These are phyloP conservation scores for Fundulus diaphanus DNA, from an alignment of 2,797 vertebrate genomes.

Conservation along the genomic window DNA sequence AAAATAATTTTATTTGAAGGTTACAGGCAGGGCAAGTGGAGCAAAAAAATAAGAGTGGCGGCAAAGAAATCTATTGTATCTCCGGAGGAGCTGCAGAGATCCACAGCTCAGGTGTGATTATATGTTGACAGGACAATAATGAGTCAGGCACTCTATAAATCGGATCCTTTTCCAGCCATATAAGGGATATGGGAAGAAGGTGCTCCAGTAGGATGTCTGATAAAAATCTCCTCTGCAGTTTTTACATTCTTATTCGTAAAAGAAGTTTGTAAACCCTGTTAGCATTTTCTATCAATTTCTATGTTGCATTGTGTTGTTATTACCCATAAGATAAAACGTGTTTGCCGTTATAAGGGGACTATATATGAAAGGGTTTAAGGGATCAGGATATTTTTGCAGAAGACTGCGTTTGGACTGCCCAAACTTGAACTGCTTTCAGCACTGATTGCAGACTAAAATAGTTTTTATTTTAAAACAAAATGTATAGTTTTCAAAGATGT, in stretches of 20 bases:
- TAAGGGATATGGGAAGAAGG: not conserved
- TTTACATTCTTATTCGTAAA: not conserved
- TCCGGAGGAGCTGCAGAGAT: not conserved
- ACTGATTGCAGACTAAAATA: not conserved
- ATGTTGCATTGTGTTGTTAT: not conserved
- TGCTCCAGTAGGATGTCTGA: too few relatives aligned
- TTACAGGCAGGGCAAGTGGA: not conserved
- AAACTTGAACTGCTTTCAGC: not conserved
- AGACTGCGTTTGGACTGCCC: too few relatives aligned
- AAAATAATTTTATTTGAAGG: not conserved
- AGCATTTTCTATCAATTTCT: not conserved
- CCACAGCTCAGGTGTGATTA: not conserved
- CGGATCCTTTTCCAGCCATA: not conserved
- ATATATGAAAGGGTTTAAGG: not conserved
- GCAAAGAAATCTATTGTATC: not conserved
- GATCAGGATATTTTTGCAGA: not conserved
- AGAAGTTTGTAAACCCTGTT: not conserved
- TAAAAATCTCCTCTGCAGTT: not conserved
- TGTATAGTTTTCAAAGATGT: not conserved
- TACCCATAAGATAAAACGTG: too few relatives aligned
- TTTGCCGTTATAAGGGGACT: too few relatives aligned
- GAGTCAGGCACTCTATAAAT: not conserved
- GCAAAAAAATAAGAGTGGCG: not conserved
- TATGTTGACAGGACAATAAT: not conserved
- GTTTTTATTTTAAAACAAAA: too few relatives aligned